A percentile compares a stretch with the other conserved stretches of the same genome.
Evolutionary conservation across 2,797 vertebrate genomes (phyloP).

Genomic region (Bufotes viridis): DNA sequence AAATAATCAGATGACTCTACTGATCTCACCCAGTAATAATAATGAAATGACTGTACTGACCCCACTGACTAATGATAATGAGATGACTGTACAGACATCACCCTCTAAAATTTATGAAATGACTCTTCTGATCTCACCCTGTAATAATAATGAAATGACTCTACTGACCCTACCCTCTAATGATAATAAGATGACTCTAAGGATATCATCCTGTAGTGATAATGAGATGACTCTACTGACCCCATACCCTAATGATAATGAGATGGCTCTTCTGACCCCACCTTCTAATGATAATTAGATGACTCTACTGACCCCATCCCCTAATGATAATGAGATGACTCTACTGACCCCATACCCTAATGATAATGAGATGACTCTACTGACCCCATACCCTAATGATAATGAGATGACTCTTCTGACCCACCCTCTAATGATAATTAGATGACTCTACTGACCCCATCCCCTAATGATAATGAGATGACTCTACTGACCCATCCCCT

Average conservation of each 20-base stretch:
- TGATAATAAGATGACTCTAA: not conserved
- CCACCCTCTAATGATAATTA: not conserved
- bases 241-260: not conserved
- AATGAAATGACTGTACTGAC: not conserved
- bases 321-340: not conserved
- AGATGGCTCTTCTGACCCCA: not conserved
- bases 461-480: not conserved
- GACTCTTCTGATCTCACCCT: not conserved
- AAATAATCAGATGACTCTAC: not conserved
- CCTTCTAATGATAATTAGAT: not conserved
- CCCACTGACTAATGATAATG: not conserved
- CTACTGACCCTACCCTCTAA: not conserved
- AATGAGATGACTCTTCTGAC: not conserved
- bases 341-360: not conserved
- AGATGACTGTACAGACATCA: not conserved
- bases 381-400: not conserved
- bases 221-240: not conserved
- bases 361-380: not conserved
- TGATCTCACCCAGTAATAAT: not conserved
- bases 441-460: no score
- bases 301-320: no score
- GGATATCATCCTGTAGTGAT: not conserved
- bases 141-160: not conserved
- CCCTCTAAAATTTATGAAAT: not conserved
- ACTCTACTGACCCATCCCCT: no score